phyloP scores from a whole-genome alignment of 2,888 invertebrate genomes.

The Gymnoscelis rufifasciata region DNA sequence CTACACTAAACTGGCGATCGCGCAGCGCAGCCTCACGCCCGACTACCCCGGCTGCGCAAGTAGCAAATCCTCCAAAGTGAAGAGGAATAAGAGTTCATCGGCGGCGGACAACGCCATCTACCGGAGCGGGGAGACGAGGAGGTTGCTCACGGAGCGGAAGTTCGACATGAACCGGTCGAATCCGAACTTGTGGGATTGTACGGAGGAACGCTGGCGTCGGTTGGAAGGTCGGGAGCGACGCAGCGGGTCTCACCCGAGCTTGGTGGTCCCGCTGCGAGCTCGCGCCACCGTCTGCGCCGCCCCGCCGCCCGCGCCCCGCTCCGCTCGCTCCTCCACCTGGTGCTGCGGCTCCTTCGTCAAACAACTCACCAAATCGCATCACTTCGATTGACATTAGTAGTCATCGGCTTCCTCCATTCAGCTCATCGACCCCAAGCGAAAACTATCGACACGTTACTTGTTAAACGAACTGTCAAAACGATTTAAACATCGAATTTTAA shows the following conservation, averaged over 20 bases:
- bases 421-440: constrained; percentile 8
- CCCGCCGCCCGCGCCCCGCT: constrained; percentile 49
- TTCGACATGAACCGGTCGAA: constrained; percentile 71
- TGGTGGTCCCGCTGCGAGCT: constrained; percentile 80
- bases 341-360: constrained; percentile 89
- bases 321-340: constrained; percentile 84
- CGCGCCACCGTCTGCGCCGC: constrained; percentile 33
- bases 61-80: constrained; percentile 58
- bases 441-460: background rate
- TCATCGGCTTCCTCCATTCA: constrained; percentile 12
- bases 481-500: background rate
- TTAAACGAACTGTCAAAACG: background rate
- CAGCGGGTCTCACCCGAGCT: constrained; percentile 60
- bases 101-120: constrained; percentile 64
- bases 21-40: constrained; percentile 59
- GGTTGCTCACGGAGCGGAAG: constrained; percentile 61
- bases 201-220: constrained; percentile 51
- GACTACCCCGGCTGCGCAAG: constrained; percentile 48
- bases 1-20: constrained; percentile 60
- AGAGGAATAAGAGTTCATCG: constrained; percentile 73
- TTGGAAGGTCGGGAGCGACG: constrained; percentile 49
- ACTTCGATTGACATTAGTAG: constrained; percentile 81
- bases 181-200: constrained; percentile 66
- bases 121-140: constrained; percentile 58
- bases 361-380: constrained; percentile 87